Evolutionary conservation across 2,113 vertebrate genomes (phyloP), one percentile per base, ranked within the genome.

Genomic region (Chloropsis hardwickii): DNA sequence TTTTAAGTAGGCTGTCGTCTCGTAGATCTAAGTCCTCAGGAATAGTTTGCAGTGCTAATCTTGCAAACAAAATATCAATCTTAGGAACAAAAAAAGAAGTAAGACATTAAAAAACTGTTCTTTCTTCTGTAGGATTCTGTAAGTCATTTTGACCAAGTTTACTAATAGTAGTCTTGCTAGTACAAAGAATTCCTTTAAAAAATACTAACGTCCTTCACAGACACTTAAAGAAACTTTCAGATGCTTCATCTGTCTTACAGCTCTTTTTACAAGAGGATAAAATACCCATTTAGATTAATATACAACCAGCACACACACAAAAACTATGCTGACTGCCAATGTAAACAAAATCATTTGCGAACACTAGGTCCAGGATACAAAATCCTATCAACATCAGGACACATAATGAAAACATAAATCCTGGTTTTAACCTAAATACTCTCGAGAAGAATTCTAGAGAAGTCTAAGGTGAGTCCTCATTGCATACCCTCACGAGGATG

Each of bases 11-110:
- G 88, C 97, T 98, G 97, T 99, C 98, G 11, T 99, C 98, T 94
- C 99, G 97, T 74, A 99, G 98, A 66, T 99, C 98, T 97, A 99
- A 96, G 79, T 98, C 98, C 96, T 99, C 98, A 71, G 98, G 98
- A 97, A 99, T 98, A 95, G 98, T 98, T 97, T 98, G 98, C 94
- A 98, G 94, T 42, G 98, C 98, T 98, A 99, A 97, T 95, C 98
- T 97, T 95, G 99, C 99, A 98, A 99, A 99, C 88, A 99, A 97
- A 97, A 99, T 98, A 98, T 99, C 99, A 97, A 99, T 99, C 99
- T 99, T 97, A 95, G n/a, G 92, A 91, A 94, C 14, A 94, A 81
- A 94, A 93, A 61, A 5, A 81, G 7, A 73, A 5, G 47, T 3
- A 71, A 45, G 11, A 64, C 18, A 69, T 95, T 58, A 96, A 62